These are phyloP conservation scores for Drosophila azteca DNA, from an alignment of 1,140 invertebrate species.

Conservation along the genomic window DNA sequence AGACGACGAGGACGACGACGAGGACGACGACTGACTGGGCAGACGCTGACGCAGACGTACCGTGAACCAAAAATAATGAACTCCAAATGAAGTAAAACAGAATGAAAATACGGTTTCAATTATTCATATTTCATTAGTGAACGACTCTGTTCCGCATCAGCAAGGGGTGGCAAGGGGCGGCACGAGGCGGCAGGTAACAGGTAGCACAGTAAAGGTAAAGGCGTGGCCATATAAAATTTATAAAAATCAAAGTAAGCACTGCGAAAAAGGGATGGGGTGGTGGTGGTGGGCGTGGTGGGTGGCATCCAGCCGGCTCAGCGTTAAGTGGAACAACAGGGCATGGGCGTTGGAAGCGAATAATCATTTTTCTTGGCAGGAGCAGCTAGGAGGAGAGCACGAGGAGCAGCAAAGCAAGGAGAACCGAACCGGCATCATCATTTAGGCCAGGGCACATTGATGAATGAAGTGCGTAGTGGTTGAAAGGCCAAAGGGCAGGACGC, in stretches of 20 bases:
- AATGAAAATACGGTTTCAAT: conserved; percentile 73
- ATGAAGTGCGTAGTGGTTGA: conserved; percentile 72
- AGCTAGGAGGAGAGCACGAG: conserved; percentile 6
- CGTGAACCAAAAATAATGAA: conserved; percentile 76
- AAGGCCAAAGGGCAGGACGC: conserved; percentile 69
- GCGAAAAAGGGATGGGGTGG: background rate
- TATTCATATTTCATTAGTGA: conserved; percentile 81
- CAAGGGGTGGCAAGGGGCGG: conserved; percentile 7
- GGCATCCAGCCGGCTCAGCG: conserved; percentile 30
- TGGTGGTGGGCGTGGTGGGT: background rate
- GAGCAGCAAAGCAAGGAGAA: background rate
- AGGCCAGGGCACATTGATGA: conserved; percentile 67
- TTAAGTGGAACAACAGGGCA: conserved; percentile 32
- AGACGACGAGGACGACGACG: too few species aligned
- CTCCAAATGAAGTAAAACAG: conserved; percentile 78
- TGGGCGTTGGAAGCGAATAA: conserved; percentile 34
- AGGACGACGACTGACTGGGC: background rate
- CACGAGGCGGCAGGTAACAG: background rate
- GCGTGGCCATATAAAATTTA: conserved; percentile 75
- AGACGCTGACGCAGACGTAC: conserved; percentile 24
- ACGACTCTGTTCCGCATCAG: conserved; percentile 6
- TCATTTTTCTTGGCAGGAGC: conserved; percentile 69
- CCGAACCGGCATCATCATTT: conserved; percentile 18
- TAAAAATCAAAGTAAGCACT: conserved; percentile 77
- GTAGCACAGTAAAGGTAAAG: conserved; percentile 33